A percentile compares a stretch with the other conserved stretches of the same genome.
Conservation (phyloP, 2,888 invertebrate genomes). For the Anorthoa munda region DNA sequence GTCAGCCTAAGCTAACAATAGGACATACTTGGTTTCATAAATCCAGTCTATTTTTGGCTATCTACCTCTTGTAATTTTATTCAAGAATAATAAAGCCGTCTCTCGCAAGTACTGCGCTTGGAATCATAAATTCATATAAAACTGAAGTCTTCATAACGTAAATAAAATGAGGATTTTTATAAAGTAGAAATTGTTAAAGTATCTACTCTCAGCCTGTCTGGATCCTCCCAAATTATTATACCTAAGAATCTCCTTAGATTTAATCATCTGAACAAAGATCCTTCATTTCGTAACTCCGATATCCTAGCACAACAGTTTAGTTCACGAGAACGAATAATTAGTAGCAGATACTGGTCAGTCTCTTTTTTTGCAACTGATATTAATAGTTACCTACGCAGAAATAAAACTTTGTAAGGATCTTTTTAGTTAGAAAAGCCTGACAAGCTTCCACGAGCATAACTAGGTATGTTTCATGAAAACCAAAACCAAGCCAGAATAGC, state of each 20-base stretch:
- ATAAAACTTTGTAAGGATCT: not conserved
- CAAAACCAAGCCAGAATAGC: not conserved
- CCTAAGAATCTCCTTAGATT: no score
- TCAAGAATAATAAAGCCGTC: constrained; percentile 25
- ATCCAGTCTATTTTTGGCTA: constrained; percentile 27
- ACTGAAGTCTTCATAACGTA: constrained; percentile 9
- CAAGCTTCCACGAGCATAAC: not conserved
- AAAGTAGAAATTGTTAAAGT: not conserved
- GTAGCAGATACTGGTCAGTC: not conserved
- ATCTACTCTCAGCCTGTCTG: not conserved
- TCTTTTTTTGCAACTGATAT: not conserved
- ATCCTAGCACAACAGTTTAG: no score
- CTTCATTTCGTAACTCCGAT: not conserved
- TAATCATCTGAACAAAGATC: not conserved
- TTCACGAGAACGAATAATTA: not conserved
- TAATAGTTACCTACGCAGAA: no score
- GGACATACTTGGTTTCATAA: constrained; percentile 24
- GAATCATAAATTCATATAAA: constrained; percentile 20
- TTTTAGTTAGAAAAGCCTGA: not conserved
- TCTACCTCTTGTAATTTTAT: constrained; percentile 3
- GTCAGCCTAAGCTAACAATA: constrained; percentile 30
- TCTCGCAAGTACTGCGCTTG: not conserved
- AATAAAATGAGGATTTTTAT: not conserved
- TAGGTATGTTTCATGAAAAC: not conserved
- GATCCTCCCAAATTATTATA: not conserved